Conservation (phyloP, 2,797 vertebrate genomes). For the Carduelis carduelis region DNA sequence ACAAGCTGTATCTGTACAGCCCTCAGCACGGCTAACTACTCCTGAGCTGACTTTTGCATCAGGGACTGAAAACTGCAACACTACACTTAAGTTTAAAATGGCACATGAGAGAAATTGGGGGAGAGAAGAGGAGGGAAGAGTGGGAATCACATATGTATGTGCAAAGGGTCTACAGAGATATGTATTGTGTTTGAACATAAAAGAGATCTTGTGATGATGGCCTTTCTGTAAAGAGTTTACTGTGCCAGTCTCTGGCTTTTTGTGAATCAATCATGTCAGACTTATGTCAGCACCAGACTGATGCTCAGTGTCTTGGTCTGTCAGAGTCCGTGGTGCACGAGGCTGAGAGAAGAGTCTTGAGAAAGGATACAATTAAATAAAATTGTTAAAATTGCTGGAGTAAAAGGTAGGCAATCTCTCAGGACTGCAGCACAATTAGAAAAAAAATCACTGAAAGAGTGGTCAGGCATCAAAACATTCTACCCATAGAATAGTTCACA, state of each 20-base stretch:
- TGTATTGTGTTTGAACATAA: background rate
- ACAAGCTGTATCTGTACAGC: background rate
- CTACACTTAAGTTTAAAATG: background rate
- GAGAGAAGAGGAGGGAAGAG: background rate
- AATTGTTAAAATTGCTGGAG: background rate
- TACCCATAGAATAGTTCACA: background rate
- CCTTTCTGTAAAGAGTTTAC: background rate
- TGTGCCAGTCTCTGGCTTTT: background rate
- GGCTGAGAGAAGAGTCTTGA: background rate
- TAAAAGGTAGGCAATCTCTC: background rate
- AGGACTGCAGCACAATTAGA: background rate
- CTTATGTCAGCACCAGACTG: background rate
- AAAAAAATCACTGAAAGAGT: background rate
- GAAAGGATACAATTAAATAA: background rate
- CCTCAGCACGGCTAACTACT: background rate
- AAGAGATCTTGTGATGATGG: background rate
- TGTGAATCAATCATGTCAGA: background rate
- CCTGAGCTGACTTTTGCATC: background rate
- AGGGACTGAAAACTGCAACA: background rate
- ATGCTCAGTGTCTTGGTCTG: background rate
- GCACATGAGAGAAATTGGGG: background rate
- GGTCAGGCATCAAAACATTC: background rate
- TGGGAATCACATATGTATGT: background rate
- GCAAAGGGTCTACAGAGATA: background rate
- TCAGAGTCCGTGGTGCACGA: accelerated